Conservation (phyloP, 2,888 invertebrate species). For the Heteromurus nitidus region DNA sequence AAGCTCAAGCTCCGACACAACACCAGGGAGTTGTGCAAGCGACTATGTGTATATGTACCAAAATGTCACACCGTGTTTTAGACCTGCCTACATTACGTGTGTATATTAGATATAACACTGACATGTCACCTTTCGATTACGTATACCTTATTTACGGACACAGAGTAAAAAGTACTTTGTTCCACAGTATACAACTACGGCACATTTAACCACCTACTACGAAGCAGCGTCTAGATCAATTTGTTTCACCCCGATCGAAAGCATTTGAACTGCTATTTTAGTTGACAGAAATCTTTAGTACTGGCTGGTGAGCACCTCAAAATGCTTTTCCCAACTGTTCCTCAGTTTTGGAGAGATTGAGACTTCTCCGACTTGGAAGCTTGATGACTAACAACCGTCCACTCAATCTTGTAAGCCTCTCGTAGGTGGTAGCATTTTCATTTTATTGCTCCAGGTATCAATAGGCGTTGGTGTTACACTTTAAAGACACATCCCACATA, state of each 20-base stretch:
- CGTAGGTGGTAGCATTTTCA: neutral
- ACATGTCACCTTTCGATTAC: too few species aligned
- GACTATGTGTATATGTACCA: too few species aligned
- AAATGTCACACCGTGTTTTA: too few species aligned
- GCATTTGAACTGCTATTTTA: constrained; percentile 6
- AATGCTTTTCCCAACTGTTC: neutral
- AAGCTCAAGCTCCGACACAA: too few species aligned
- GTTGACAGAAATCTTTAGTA: neutral
- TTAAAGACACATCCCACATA: constrained; percentile 15
- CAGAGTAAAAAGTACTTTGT: too few species aligned
- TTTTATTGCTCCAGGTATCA: constrained; percentile 23
- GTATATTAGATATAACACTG: too few species aligned
- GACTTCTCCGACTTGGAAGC: neutral
- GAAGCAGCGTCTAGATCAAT: neutral
- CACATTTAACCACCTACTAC: too few species aligned
- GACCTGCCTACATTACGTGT: too few species aligned
- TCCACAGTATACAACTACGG: too few species aligned
- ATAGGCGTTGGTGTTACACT: constrained; percentile 29
- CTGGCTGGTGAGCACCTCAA: neutral
- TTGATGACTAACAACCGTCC: neutral
- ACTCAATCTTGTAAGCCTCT: neutral
- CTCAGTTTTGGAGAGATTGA: neutral
- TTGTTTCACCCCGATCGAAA: constrained; percentile 26
- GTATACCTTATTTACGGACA: too few species aligned
- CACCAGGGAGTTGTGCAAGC: too few species aligned